These are phyloP conservation scores for Stercorarius parasiticus DNA, from an alignment of 2,113 vertebrate species.

Conservation along the genomic window DNA sequence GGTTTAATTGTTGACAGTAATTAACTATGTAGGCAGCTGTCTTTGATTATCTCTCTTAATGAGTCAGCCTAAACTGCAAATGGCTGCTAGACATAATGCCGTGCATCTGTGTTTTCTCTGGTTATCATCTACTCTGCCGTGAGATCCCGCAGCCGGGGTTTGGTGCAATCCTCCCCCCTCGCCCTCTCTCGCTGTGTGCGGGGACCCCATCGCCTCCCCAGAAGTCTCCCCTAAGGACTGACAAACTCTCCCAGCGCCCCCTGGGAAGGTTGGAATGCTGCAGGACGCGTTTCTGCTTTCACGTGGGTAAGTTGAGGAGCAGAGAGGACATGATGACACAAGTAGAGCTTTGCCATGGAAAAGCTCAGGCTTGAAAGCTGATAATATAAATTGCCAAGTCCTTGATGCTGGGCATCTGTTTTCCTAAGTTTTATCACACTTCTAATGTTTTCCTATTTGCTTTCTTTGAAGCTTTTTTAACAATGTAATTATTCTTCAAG, in stretches of 20 bases:
- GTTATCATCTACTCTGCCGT: neutral
- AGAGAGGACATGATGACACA: accelerated
- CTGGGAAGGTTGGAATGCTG: neutral
- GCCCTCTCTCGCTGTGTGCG: accelerated
- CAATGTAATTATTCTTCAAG: neutral
- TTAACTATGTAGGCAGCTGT: neutral
- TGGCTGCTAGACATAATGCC: neutral
- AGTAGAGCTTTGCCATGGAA: neutral
- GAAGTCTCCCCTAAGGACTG: neutral
- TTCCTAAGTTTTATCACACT: accelerated
- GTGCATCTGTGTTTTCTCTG: neutral
- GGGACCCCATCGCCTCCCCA: neutral
- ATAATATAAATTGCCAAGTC: accelerated
- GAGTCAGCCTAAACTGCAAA: neutral
- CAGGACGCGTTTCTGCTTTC: accelerated
- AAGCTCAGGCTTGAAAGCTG: neutral
- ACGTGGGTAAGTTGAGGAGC: neutral
- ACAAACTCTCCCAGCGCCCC: accelerated
- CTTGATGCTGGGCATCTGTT: neutral
- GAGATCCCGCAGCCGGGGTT: neutral
- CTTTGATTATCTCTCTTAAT: neutral
- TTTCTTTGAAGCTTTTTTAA: neutral
- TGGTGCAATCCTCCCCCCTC: too few relatives aligned
- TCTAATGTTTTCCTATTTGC: neutral
- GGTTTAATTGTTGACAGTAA: neutral